phyloP scores from a whole-genome alignment of 35 echinoderm and acorn worm species.

The Ophiothrix spiculata region DNA sequence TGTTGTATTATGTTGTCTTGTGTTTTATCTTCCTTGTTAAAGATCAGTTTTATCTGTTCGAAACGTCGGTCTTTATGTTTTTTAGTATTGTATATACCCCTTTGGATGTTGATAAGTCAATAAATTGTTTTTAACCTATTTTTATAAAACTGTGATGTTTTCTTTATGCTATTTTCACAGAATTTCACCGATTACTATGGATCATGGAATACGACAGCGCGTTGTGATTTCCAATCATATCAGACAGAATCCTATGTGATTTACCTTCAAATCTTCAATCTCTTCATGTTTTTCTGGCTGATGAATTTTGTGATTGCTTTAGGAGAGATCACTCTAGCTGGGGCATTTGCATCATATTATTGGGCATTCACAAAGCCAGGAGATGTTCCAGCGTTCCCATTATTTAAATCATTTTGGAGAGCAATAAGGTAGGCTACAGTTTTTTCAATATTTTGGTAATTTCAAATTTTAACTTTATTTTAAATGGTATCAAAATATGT shows the following conservation, averaged over 20 bases:
- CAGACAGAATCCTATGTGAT: constrained; percentile 30
- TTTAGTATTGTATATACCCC: no score
- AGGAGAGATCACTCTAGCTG: constrained; percentile 80
- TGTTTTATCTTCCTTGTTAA: no score
- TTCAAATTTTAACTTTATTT: no score
- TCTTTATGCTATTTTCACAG: neutral
- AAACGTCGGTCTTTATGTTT: no score
- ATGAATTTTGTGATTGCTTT: constrained; percentile 70
- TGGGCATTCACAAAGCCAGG: constrained; percentile 85
- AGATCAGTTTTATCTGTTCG: no score
- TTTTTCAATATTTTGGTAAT: no score
- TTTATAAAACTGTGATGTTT: no score
- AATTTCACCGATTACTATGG: neutral
- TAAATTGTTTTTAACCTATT: no score
- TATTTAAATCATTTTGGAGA: constrained; percentile 60
- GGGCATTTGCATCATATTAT: constrained; percentile 80
- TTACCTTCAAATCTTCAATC: constrained; percentile 82
- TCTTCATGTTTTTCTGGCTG: constrained; percentile 85
- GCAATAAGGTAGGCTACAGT: constrained; percentile 75
- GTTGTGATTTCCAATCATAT: constrained; percentile 56
- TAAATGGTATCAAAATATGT: no score
- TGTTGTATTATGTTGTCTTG: no score
- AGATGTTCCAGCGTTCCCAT: constrained; percentile 65
- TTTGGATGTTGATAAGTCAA: no score
- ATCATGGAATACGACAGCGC: constrained; percentile 25